Evolutionary conservation across 2,888 invertebrate species (phyloP).

Genomic region (Isotomurus palustris): DNA sequence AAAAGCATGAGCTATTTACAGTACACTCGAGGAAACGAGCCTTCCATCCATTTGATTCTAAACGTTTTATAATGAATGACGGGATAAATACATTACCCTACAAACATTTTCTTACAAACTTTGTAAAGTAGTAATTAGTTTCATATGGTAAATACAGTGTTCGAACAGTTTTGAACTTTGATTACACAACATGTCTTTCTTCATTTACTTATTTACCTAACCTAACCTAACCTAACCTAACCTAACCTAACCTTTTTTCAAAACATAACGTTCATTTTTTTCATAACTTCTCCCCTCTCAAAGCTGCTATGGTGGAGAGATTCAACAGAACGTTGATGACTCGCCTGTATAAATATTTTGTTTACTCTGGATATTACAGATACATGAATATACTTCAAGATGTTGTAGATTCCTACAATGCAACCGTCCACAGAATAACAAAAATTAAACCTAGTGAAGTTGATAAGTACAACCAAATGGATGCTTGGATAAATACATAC

Average conservation of each 20-base stretch:
- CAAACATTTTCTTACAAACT: conserved; percentile 1
- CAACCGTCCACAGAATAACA: conserved; percentile 14
- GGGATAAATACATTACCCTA: conserved; percentile 26
- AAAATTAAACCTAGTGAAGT: conserved; percentile 12
- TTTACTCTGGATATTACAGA: conserved; percentile 5
- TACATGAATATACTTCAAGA: conserved; percentile 20
- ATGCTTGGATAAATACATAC: conserved; percentile 16
- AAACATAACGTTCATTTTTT: conserved; percentile 22
- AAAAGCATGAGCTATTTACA: conserved; percentile 16
- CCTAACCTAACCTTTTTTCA: not conserved
- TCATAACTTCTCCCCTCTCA: conserved; percentile 21
- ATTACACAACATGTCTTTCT: too few species aligned
- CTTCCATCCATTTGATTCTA: conserved; percentile 24
- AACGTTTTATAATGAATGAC: conserved; percentile 19
- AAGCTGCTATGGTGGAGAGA: conserved; percentile 21
- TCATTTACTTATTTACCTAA: too few species aligned
- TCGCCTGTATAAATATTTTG: conserved; percentile 6
- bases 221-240: too few species aligned
- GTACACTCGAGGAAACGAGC: conserved; percentile 8
- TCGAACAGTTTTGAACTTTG: too few species aligned
- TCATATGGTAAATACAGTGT: too few species aligned
- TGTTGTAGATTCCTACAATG: conserved; percentile 16
- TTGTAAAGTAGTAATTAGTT: not conserved
- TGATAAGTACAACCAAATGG: conserved; percentile 11
- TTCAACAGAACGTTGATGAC: conserved; percentile 28